Conservation (phyloP, 2,888 invertebrate genomes). For the Dolichomitus sp. region DNA sequence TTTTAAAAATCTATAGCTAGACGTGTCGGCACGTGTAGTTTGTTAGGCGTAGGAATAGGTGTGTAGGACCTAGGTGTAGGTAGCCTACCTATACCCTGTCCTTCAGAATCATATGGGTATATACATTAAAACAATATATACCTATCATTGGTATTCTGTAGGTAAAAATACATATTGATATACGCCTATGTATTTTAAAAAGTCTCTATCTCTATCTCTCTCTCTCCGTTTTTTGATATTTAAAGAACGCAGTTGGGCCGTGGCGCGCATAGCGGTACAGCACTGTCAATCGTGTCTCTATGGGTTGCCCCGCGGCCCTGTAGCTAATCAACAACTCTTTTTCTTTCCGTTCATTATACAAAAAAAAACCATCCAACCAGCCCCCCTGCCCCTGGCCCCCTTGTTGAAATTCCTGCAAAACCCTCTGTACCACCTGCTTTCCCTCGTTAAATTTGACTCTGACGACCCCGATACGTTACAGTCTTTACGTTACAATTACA, state of each 20-base stretch:
- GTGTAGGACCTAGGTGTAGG: constrained; percentile 83
- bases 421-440: constrained; percentile 68
- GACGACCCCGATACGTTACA: constrained; percentile 47
- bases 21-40: constrained; percentile 83
- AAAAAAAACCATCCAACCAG: constrained; percentile 53
- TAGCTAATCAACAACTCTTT: constrained; percentile 79
- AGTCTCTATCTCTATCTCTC: constrained; percentile 23
- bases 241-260: constrained; percentile 72
- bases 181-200: constrained; percentile 39
- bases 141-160: constrained; percentile 56
- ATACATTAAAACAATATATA: constrained; percentile 53
- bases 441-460: constrained; percentile 57
- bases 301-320: constrained; percentile 80
- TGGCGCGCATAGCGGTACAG: constrained; percentile 84
- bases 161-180: constrained; percentile 43
- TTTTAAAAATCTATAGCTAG: constrained; percentile 72
- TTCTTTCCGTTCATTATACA: constrained; percentile 67
- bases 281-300: constrained; percentile 84
- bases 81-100: constrained; percentile 78
- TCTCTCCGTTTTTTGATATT: constrained; percentile 26
- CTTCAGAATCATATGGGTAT: constrained; percentile 73
- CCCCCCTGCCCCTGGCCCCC: constrained; percentile 50
- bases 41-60: constrained; percentile 81
- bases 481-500: constrained; percentile 13
- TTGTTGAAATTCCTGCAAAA: constrained; percentile 62